Evolutionary conservation across 1,140 invertebrate genomes (phyloP).

Genomic region (Trachymyrmex septentrionalis): DNA sequence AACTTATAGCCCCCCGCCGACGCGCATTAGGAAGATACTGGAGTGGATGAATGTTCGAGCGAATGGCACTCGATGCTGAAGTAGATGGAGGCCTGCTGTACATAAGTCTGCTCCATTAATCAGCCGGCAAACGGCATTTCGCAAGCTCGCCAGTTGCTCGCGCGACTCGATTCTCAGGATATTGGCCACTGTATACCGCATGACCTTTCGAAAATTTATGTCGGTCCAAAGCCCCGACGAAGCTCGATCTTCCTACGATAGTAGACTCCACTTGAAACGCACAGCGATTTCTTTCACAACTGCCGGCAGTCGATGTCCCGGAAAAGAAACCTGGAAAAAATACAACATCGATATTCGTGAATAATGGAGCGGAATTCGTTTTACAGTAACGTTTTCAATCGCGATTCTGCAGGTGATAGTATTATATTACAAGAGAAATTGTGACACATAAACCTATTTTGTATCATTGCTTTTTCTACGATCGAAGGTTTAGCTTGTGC

Average conservation of each 20-base stretch:
- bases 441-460: conserved; percentile 4
- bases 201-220: conserved; percentile 72
- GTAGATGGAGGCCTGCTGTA: conserved; percentile 75
- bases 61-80: conserved; percentile 74
- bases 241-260: conserved; percentile 69
- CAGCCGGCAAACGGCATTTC: conserved; percentile 76
- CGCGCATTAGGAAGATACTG: conserved; percentile 71
- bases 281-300: conserved; percentile 33
- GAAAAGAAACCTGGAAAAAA: conserved; percentile 17
- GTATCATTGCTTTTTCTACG: not conserved
- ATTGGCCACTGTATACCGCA: conserved; percentile 61
- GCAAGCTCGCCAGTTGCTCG: conserved; percentile 65
- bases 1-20: conserved; percentile 66
- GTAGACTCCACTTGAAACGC: conserved; percentile 33
- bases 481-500: not conserved
- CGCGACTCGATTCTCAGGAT: conserved; percentile 64
- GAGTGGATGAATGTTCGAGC: conserved; percentile 72
- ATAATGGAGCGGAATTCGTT: conserved; percentile 3
- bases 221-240: conserved; percentile 42
- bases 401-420: not conserved
- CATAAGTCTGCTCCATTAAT: conserved; percentile 76
- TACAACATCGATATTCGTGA: conserved; percentile 14
- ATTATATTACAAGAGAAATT: not conserved
- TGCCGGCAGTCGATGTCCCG: conserved; percentile 40
- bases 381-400: conserved; percentile 22